phyloP scores from a whole-genome alignment of 2,113 vertebrate species.

The Psammodynastes pulverulentus region DNA sequence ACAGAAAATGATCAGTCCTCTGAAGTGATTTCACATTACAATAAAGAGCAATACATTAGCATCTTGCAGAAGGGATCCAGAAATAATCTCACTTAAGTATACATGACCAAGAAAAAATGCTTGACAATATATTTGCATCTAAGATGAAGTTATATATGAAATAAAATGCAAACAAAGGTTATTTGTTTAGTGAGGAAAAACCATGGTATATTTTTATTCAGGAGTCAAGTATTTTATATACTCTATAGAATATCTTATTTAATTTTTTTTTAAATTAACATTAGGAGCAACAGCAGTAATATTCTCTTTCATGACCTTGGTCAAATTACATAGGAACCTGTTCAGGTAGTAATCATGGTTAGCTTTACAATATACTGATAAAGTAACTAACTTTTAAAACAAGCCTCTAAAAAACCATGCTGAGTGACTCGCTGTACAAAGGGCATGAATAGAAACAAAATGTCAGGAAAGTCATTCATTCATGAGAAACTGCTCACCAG shows the following conservation, averaged over 20 bases:
- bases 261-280: background rate
- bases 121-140: background rate
- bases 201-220: background rate
- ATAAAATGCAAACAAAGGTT: background rate
- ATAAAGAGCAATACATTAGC: background rate
- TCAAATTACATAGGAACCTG: background rate
- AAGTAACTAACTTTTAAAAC: background rate
- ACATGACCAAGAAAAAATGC: background rate
- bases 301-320: background rate
- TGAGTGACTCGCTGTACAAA: background rate
- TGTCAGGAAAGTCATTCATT: background rate
- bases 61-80: background rate
- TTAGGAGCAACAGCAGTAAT: background rate
- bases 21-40: background rate
- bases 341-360: background rate
- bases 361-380: background rate
- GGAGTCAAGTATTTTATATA: background rate
- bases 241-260: background rate
- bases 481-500: background rate
- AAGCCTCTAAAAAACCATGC: background rate
- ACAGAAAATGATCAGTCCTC: background rate
- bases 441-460: background rate
- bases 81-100: background rate
- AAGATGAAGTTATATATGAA: background rate
- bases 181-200: background rate